Evolutionary conservation across 2,888 invertebrate genomes (phyloP).

Genomic region (Pristionchus japonicus): DNA sequence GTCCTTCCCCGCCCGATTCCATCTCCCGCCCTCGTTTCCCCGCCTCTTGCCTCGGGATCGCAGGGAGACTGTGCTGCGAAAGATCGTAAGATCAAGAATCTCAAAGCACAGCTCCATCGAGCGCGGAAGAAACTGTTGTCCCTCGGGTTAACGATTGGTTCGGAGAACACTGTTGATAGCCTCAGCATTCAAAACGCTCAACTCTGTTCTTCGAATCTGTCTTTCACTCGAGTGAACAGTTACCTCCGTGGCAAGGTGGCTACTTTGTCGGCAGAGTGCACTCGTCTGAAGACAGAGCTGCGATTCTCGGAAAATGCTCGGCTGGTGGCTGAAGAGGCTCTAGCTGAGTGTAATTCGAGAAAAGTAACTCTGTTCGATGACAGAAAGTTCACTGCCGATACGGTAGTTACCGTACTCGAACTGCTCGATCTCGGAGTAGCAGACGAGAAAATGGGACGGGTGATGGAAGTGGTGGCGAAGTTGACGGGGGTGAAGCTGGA

Average conservation of each 20-base stretch:
- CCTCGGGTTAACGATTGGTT: not conserved
- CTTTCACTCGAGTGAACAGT: not conserved
- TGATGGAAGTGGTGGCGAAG: constrained; percentile 29
- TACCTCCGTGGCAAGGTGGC: not conserved
- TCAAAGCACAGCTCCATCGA: not conserved
- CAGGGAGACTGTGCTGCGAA: not conserved
- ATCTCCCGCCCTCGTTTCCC: not conserved
- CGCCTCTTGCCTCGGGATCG: not conserved
- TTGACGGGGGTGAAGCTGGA: constrained; percentile 28
- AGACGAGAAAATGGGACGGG: constrained; percentile 17
- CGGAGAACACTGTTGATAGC: not conserved
- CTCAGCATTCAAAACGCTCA: not conserved
- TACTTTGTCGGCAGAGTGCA: not conserved
- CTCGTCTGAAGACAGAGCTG: not conserved
- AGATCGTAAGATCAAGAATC: not conserved
- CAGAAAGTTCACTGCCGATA: not conserved
- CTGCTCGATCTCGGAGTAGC: not conserved
- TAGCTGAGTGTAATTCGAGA: not conserved
- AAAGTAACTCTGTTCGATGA: not conserved
- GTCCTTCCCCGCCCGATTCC: not conserved
- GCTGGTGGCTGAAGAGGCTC: not conserved
- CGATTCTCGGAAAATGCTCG: constrained; percentile 11
- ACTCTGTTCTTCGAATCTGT: not conserved
- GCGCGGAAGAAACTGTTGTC: not conserved
- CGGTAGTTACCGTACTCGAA: constrained; percentile 18